Base-by-base conservation (phyloP, 1,140 invertebrate species). In the Protaetia brevitarsis region DNA sequence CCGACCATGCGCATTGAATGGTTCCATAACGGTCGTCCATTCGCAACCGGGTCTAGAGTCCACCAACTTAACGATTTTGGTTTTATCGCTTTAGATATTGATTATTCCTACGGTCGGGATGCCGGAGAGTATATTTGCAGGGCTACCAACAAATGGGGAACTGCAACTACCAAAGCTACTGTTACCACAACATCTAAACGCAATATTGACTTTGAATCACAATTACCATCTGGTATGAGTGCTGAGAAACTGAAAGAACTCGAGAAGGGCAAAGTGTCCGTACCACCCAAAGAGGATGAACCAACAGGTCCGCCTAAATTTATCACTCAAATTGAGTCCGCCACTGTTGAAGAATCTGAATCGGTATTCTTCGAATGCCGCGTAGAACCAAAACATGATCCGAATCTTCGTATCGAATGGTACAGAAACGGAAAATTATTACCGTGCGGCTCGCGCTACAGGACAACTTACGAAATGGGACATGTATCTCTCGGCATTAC, bases 351-450 rank as follows among this genome's bases (percentile, higher is more conserved):
- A 73, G 95, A 97, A 82, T 91, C 92, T 7, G 94, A 98, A 80
- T 87, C 91, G 0, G 89, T 96, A 0, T 88, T 94, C 62, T 98
- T 99, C 75, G 95, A 99, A 79, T 97, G 95, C 73, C 87, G 90
- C 64, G 91, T 99, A 3, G 92, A 96, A 76, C 97, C 97, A 0
- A 93, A 95, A 79, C 92, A 93, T 70, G 97, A 99, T 85, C 89
- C 96, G 1, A 95, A 90, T 67, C 82, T 99, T 67, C 85, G 88
- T 19, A 89, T 97, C 28, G 93, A 96, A 79, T 97, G 95, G 95
- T 96, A 92, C 73, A 86, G 92, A 73, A 95, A 97, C 79, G 94
- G 93, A 62, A 94, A 95, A 81, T 80, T 89, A 0, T 83, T 97
- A 65, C 90, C 90, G 16, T 88, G 89, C 36, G 95, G 96, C 7